Conservation (phyloP, 2,113 vertebrate species). For the Hepsetus odoe region DNA sequence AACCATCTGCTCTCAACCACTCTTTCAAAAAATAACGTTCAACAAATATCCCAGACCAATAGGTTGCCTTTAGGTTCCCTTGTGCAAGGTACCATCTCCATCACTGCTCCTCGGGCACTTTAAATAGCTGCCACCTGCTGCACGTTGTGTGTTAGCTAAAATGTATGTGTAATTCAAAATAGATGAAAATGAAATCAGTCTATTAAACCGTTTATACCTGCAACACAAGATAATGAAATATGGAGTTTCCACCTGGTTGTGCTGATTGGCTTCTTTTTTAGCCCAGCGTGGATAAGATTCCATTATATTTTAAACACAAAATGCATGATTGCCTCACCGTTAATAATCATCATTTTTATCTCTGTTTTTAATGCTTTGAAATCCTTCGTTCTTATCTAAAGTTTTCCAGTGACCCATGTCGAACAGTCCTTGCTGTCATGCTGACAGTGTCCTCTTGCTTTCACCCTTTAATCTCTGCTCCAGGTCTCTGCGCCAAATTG, state of each 20-base stretch:
- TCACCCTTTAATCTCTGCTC: constrained; percentile 61
- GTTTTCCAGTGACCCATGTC: constrained; percentile 55
- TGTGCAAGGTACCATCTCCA: too few species aligned
- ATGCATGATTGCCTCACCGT: neutral
- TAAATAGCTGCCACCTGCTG: too few species aligned
- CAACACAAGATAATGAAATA: neutral
- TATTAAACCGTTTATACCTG: neutral
- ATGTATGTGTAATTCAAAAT: too few species aligned
- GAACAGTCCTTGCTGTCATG: constrained; percentile 52
- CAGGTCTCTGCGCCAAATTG: constrained; percentile 59
- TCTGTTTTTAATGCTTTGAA: constrained; percentile 27
- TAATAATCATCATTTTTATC: constrained; percentile 27
- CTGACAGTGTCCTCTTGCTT: constrained; percentile 58
- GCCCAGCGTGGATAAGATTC: neutral
- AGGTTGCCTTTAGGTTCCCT: too few species aligned
- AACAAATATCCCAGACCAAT: neutral
- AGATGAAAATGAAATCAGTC: too few species aligned
- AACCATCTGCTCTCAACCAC: constrained; percentile 2
- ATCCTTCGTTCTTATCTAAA: constrained; percentile 50
- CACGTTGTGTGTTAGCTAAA: too few species aligned
- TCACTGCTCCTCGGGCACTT: too few species aligned
- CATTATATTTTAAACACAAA: constrained; percentile 20
- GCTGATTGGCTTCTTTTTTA: neutral
- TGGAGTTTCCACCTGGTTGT: neutral
- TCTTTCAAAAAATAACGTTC: neutral